Percentiles rank a stretch among this genome's conserved stretches.
phyloP scores from a whole-genome alignment of 2,797 vertebrate species.

The Myiotriccus ornatus region DNA sequence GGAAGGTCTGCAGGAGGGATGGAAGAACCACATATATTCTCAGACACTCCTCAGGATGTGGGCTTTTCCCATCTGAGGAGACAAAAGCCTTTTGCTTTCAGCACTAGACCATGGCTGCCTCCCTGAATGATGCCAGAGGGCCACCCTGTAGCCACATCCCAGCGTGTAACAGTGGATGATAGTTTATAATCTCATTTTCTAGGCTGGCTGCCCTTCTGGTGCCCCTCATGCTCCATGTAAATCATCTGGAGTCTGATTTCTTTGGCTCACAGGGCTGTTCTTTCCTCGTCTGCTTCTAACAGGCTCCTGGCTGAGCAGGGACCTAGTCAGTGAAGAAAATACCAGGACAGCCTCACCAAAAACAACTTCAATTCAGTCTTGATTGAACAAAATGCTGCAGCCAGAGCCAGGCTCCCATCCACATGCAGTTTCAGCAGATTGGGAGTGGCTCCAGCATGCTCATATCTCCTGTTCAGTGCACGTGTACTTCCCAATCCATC shows the following conservation, averaged over 20 bases:
- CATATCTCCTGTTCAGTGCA: accelerated
- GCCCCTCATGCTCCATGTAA: slow-evolving; percentile 37
- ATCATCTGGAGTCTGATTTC: slow-evolving; percentile 6
- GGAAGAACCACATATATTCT: neutral
- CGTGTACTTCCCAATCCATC: neutral
- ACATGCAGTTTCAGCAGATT: neutral
- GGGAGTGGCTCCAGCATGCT: neutral
- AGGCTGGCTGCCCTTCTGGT: slow-evolving; percentile 47
- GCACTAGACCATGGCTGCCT: neutral
- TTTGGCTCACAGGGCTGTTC: neutral
- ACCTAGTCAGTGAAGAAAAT: neutral
- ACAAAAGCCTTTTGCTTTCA: slow-evolving; percentile 37
- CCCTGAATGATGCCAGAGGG: neutral
- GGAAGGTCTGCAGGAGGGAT: neutral
- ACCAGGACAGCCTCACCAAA: neutral
- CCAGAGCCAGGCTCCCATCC: neutral
- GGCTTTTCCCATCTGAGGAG: neutral
- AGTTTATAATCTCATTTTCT: slow-evolving; percentile 62
- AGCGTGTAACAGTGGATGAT: slow-evolving; percentile 28
- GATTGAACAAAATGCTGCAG: neutral
- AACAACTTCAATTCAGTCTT: neutral
- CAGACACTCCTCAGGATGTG: neutral
- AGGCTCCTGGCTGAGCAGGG: neutral
- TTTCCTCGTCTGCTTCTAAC: neutral
- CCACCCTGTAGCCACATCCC: slow-evolving; percentile 17